These are phyloP conservation scores for Taphrorychus bicolor DNA, from an alignment of 2,888 invertebrate species.

Conservation along the genomic window DNA sequence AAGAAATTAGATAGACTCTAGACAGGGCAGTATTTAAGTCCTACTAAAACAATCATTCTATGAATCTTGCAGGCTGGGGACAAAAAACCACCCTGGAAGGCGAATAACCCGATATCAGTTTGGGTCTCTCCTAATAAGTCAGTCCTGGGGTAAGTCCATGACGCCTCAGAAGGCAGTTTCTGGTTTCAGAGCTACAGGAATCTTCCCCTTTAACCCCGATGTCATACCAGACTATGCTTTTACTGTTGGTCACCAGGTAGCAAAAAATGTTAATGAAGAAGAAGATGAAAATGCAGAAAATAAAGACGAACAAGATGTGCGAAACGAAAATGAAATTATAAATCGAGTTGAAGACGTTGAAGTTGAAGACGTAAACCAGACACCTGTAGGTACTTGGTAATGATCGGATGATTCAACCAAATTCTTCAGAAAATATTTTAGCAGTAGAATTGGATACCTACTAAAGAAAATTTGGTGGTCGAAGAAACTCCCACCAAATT, in stretches of 20 bases:
- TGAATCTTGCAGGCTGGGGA: not conserved
- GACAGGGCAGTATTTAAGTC: conserved; percentile 48
- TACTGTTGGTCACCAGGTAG: not conserved
- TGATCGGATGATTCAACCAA: too few relatives aligned
- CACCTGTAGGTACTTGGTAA: too few relatives aligned
- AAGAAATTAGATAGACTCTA: conserved; percentile 47
- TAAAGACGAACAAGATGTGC: not conserved
- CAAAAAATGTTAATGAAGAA: not conserved
- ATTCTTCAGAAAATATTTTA: too few relatives aligned
- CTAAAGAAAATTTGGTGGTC: too few relatives aligned
- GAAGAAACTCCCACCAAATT: too few relatives aligned
- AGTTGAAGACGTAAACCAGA: too few relatives aligned
- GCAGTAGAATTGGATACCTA: too few relatives aligned
- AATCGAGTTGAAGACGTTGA: not conserved
- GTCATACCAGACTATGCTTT: not conserved
- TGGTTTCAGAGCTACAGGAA: not conserved
- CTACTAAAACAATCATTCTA: conserved; percentile 44
- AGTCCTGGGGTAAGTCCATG: conserved; percentile 16
- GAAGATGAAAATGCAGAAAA: not conserved
- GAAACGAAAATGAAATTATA: not conserved
- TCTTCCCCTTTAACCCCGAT: not conserved
- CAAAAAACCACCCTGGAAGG: not conserved
- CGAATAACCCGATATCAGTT: too few relatives aligned
- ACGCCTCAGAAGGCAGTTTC: not conserved
- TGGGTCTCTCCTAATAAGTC: conserved; percentile 10